These are phyloP conservation scores for Ichneumoninae sp. DNA, from an alignment of 2,888 invertebrate genomes.

Conservation along the genomic window DNA sequence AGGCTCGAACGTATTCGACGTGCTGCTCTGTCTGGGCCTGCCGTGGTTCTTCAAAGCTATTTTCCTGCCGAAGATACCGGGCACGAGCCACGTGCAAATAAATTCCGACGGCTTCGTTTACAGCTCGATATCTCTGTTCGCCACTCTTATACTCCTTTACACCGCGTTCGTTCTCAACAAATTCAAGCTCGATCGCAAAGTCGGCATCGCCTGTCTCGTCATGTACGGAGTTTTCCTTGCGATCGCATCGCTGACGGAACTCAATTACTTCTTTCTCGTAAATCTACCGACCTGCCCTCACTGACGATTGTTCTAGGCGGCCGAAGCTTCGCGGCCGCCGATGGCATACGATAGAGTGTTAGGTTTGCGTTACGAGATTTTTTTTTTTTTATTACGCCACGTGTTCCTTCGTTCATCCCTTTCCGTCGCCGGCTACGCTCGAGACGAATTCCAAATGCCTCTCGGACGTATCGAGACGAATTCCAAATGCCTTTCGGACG, in stretches of 20 bases:
- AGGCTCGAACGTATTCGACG: constrained; percentile 93
- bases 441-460: no score
- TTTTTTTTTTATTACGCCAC: not conserved
- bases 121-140: constrained; percentile 90
- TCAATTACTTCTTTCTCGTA: constrained; percentile 91
- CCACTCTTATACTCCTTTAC: constrained; percentile 90
- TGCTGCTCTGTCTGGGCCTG: constrained; percentile 90
- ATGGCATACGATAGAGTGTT: not conserved
- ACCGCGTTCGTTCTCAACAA: constrained; percentile 88
- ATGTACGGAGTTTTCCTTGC: constrained; percentile 89
- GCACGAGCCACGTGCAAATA: constrained; percentile 88
- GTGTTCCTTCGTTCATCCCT: not conserved
- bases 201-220: constrained; percentile 88
- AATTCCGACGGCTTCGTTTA: constrained; percentile 92
- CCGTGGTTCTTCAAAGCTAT: constrained; percentile 91
- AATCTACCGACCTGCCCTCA: constrained; percentile 90
- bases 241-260: constrained; percentile 90
- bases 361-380: not conserved
- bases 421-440: not conserved
- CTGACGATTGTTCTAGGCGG: constrained; percentile 73
- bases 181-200: constrained; percentile 89
- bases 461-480: no score
- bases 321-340: constrained; percentile 1
- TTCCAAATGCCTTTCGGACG: not conserved
- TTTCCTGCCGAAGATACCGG: constrained; percentile 87